A percentile compares a stretch with the other conserved stretches of the same genome.
Conservation (phyloP, 2,797 vertebrate genomes). For the Syngnathus acus region DNA sequence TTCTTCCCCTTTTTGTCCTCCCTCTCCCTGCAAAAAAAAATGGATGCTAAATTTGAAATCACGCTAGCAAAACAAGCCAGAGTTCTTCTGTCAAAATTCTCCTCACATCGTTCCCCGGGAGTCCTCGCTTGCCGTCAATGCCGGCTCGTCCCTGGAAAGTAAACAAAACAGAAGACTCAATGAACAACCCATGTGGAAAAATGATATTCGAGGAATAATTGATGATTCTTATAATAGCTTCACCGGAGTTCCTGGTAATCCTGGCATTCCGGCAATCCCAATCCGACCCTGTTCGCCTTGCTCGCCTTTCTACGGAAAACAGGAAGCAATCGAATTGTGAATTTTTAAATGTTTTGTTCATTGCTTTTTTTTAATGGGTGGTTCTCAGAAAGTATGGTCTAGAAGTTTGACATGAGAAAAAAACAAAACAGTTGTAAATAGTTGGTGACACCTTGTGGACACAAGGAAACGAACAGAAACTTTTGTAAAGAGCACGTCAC, state of each 20-base stretch:
- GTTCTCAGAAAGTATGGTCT: no score
- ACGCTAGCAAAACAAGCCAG: not conserved
- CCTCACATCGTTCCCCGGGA: constrained; percentile 69
- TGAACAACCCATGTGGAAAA: no score
- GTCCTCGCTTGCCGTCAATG: constrained; percentile 72
- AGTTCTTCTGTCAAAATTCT: not conserved
- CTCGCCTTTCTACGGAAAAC: constrained; percentile 55
- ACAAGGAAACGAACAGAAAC: no score
- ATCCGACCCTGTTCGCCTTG: constrained; percentile 67
- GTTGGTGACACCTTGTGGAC: no score
- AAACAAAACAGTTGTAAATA: no score
- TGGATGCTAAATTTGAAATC: not conserved
- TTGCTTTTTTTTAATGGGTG: not conserved
- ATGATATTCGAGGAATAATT: not conserved
- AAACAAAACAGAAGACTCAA: constrained; percentile 16
- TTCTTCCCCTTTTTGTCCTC: constrained; percentile 56
- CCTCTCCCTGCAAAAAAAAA: constrained; percentile 57
- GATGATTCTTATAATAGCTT: constrained; percentile 33
- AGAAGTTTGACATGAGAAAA: no score
- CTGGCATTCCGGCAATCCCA: constrained; percentile 74
- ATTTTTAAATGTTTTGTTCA: not conserved
- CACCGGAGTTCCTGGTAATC: constrained; percentile 73
- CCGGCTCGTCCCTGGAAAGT: constrained; percentile 66
- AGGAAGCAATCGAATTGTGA: not conserved
- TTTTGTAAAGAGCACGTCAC: no score